Base-by-base conservation (phyloP, 2,888 invertebrate genomes). In the Heliconius ethilla region DNA sequence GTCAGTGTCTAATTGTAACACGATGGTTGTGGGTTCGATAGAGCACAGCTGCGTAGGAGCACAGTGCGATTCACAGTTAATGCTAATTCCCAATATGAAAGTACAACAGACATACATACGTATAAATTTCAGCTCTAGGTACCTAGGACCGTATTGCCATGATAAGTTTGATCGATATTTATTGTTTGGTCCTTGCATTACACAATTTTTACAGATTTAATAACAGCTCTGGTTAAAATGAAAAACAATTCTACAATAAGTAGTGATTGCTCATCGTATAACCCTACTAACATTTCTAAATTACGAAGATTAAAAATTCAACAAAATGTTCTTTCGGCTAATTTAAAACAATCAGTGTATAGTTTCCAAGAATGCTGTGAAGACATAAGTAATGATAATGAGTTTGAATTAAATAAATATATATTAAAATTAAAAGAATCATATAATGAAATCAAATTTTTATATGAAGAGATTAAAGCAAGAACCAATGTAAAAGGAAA, bases 221-320 rank as follows among this genome's bases (percentile, higher is more conserved):
- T 13, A 70, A 76, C 9, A n/a, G 74, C 45, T 37, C 78, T 80
- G 80, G 74, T 76, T 78, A 73, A 70, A 78, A 69, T 37, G 70
- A 70, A 81, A 81, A 74, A 70, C 27, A 72, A 79, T 80, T 70
- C 59, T 59, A 51, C 51, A 22, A 27, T 33, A 33, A 22, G 27
- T 27, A 76, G 40, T 45, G 79, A 76, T 67, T 70, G 22, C 27
- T 27, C 37, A 25, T 40, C 51, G 51, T 45, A 63, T 77, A 78
- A 76, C 45, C 45, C 69, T 59, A 85, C 81, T 82, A 77, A 87
- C 11, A 63, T 82, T 25, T 89, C 90, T 15, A 90, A 89, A 84
- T 75, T 92, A 73, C 87, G 90, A 82, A 85, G 92, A 80, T 83
- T 94, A 62, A 91, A 90, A 88, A 91, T 94, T 81, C 92, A 93